These are phyloP conservation scores for Terrapene triunguis DNA, from an alignment of 2,113 vertebrate species.

Conservation along the genomic window DNA sequence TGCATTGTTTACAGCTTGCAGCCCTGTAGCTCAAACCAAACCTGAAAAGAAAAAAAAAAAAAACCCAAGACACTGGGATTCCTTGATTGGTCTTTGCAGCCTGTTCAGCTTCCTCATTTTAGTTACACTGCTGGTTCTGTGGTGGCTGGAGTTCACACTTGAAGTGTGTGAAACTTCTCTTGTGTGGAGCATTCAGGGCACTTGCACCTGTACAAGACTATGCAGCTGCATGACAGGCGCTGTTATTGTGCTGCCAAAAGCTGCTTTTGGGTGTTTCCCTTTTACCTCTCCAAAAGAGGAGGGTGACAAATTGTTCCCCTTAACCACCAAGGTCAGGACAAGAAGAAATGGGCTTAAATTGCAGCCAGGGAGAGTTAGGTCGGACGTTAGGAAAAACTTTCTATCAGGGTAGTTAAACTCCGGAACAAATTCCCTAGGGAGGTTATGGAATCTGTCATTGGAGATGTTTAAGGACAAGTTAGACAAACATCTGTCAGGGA, in stretches of 20 bases:
- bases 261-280: slow-evolving; percentile 42
- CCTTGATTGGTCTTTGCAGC: background rate
- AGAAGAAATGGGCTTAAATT: background rate
- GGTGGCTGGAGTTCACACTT: background rate
- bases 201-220: background rate
- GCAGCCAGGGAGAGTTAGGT: background rate
- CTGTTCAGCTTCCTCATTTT: background rate
- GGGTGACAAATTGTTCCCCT: background rate
- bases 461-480: background rate
- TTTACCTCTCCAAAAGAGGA: slow-evolving; percentile 14
- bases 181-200: background rate
- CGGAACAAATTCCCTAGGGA: background rate
- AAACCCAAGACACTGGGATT: background rate
- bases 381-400: background rate
- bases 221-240: background rate
- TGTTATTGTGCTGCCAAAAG: slow-evolving; percentile 4
- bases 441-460: background rate
- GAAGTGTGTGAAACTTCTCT: background rate
- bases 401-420: background rate
- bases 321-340: background rate
- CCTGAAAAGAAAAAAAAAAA: background rate
- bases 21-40: background rate
- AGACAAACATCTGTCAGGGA: background rate
- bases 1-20: background rate
- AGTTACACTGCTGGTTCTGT: background rate